These are phyloP conservation scores for Creontiades dilutus DNA, from an alignment of 2,888 invertebrate genomes.

Conservation along the genomic window DNA sequence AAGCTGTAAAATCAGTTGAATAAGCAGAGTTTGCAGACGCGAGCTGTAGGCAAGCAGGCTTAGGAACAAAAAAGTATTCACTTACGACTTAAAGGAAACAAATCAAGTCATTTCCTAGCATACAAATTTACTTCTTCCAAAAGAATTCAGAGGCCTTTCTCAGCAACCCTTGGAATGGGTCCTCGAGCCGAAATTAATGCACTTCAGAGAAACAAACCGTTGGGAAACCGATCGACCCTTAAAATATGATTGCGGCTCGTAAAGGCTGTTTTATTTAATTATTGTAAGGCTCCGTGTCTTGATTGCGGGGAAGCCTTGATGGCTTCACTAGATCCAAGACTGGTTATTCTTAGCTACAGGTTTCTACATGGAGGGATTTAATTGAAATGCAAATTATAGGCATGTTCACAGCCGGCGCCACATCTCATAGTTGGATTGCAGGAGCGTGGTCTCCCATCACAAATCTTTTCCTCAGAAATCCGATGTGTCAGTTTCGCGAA, in stretches of 20 bases:
- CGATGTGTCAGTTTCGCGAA: neutral
- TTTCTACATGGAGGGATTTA: neutral
- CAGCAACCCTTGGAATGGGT: neutral
- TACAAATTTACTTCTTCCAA: no score
- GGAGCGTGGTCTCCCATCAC: neutral
- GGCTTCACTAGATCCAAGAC: neutral
- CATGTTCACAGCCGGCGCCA: neutral
- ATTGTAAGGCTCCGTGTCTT: neutral
- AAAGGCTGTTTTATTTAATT: slow-evolving; percentile 5
- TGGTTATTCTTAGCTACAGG: slow-evolving; percentile 12
- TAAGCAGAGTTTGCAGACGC: no score
- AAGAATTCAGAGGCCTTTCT: no score
- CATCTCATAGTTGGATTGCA: neutral
- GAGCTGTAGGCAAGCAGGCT: no score
- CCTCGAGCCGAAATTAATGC: neutral
- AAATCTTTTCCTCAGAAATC: neutral
- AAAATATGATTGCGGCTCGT: neutral
- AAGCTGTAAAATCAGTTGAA: no score
- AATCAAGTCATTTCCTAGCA: no score
- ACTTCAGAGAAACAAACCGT: neutral
- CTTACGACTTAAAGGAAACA: no score
- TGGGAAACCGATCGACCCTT: neutral
- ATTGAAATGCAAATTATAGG: slow-evolving; percentile 30
- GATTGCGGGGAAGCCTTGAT: slow-evolving; percentile 4
- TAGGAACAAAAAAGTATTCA: no score